Evolutionary conservation across 2,113 vertebrate genomes (phyloP), one percentile per base, ranked within the genome.

Genomic region (Cephalopterus ornatus): DNA sequence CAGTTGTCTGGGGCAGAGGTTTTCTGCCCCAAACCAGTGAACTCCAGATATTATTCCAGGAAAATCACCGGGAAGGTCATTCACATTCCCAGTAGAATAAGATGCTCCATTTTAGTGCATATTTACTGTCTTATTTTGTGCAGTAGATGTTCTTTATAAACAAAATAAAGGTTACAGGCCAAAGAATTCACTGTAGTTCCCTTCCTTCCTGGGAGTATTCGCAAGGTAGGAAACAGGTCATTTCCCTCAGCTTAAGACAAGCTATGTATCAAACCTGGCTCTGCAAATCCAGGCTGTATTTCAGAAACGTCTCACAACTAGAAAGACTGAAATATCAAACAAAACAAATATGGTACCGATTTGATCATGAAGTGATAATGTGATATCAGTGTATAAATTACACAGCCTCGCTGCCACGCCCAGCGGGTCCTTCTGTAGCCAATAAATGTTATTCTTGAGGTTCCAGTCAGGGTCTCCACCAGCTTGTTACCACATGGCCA

Each of bases 391-490:
- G 35, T 19, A 8, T 18, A 5, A 17, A 8, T 18, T 5, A 8
- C 8, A 24, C 14, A 15, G 66, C 5, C 12, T 73, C 52, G n/a
- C 3, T 28, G 42, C 83, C 33, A 5, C 1, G 1, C 88, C 33
- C 49, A 55, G 74, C 50, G 42, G 37, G 27, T 30, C 35, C 49
- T 53, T 16, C 18, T n/a, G 26, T 14, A 22, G 41, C 58, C 50
- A 46, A 0, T 3, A 1, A 30, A 5, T 12, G 6, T 23, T 0
- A 1, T 50, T 37, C 11, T 2, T 5, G 6, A 1, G 11, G 23
- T 27, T 27, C 39, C 41, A 7, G 19, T 23, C 19, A 1, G 50
- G 6, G 1, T 19, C 63, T 32, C 22, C 77, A 47, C 33, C 7
- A 12, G 14, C 10, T 59, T 17, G 14, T 21, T 12, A 8, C 3